These are phyloP conservation scores for Scrobipalpa atriplicella DNA, from an alignment of 2,888 invertebrate genomes.

Conservation along the genomic window DNA sequence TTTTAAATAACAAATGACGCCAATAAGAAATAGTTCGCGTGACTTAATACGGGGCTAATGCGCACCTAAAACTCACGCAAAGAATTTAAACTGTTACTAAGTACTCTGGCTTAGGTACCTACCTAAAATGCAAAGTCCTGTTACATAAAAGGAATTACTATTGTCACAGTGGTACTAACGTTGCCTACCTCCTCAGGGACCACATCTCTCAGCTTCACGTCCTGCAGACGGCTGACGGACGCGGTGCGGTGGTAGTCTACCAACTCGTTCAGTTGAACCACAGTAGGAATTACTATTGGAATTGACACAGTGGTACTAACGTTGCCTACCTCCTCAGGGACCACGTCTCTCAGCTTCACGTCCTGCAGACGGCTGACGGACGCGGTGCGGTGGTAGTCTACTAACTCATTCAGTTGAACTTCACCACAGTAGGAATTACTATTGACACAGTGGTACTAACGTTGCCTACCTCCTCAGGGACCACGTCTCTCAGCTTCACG, in stretches of 20 bases:
- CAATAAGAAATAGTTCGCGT: background rate
- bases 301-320: background rate
- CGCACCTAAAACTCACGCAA: background rate
- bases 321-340: slow-evolving; percentile 91
- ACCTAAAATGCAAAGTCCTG: background rate
- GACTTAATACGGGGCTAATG: background rate
- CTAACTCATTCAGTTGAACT: slow-evolving; percentile 99
- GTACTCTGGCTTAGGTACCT: background rate
- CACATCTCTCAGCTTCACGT: slow-evolving; percentile 98
- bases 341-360: slow-evolving; percentile 97
- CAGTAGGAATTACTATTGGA: slow-evolving; percentile 94
- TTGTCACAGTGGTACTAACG: background rate
- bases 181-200: slow-evolving; percentile 92
- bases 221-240: slow-evolving; percentile 97
- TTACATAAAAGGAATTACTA: slow-evolving; percentile 92
- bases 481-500: slow-evolving; percentile 97
- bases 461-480: slow-evolving; percentile 83
- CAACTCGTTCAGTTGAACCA: slow-evolving; percentile 99
- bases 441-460: background rate
- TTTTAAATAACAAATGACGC: slow-evolving; percentile 1
- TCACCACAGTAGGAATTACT: slow-evolving; percentile 98
- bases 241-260: slow-evolving; percentile 99
- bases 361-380: slow-evolving; percentile 98
- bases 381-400: slow-evolving; percentile 98
- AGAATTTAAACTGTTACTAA: slow-evolving; percentile 7